Conservation (phyloP, 2,888 invertebrate species). For the Torymus auratus region DNA sequence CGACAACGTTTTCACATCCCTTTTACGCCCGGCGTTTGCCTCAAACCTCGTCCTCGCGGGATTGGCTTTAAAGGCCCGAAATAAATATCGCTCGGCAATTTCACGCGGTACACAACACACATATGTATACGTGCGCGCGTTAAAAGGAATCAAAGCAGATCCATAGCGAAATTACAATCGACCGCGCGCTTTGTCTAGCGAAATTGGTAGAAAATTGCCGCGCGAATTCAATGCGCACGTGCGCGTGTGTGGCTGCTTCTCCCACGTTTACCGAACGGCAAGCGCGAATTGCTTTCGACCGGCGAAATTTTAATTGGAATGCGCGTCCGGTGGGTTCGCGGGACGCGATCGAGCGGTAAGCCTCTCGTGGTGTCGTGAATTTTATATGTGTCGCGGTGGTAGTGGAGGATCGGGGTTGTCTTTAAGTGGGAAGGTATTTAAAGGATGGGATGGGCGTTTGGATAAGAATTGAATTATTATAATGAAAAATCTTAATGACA, state of each 20-base stretch:
- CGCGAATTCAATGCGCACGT: background rate
- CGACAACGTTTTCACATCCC: too few species aligned
- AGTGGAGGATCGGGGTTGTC: too few species aligned
- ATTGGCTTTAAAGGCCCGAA: too few species aligned
- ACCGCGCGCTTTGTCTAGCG: slow-evolving; percentile 29
- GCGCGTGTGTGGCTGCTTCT: background rate
- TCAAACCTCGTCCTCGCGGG: too few species aligned
- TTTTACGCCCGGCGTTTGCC: too few species aligned
- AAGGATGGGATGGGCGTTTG: too few species aligned
- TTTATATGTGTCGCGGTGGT: background rate
- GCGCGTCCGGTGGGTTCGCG: background rate
- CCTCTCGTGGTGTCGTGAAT: background rate
- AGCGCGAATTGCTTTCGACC: slow-evolving; percentile 44
- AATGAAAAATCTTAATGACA: too few species aligned
- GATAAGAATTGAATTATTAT: too few species aligned
- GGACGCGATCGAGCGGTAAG: background rate
- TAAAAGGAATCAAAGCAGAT: slow-evolving; percentile 30
- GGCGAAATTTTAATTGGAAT: slow-evolving; percentile 55
- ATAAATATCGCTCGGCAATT: too few species aligned
- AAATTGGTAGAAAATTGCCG: slow-evolving; percentile 50
- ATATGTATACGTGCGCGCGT: background rate
- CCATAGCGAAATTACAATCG: slow-evolving; percentile 29
- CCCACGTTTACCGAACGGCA: slow-evolving; percentile 30
- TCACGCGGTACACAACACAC: too few species aligned
- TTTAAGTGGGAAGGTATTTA: too few species aligned